Conservation (phyloP, 2,888 invertebrate genomes). For the Zootermopsis nevadensis region DNA sequence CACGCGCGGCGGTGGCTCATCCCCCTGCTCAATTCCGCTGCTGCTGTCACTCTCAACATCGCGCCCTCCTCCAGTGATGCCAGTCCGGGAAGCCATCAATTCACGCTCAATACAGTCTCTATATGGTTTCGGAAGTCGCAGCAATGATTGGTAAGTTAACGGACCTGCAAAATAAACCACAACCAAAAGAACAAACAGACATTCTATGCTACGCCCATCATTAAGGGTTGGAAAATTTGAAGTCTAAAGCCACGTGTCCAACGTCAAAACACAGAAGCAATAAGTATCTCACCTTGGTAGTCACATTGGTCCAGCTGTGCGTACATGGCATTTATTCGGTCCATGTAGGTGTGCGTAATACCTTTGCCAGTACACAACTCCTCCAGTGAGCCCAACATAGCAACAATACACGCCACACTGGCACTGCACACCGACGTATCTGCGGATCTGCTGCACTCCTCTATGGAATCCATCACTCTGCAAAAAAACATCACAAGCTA, state of each 20-base stretch:
- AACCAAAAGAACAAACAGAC: no score
- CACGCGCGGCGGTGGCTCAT: constrained; percentile 52
- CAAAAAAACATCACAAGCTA: neutral
- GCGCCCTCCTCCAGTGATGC: constrained; percentile 72
- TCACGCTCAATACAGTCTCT: constrained; percentile 64
- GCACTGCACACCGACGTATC: constrained; percentile 81
- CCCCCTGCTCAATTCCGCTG: constrained; percentile 62
- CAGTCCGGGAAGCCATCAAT: constrained; percentile 64
- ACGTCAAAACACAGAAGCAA: no score
- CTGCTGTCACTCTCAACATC: constrained; percentile 69
- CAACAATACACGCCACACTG: constrained; percentile 85
- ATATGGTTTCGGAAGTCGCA: constrained; percentile 84
- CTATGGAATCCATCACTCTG: constrained; percentile 92
- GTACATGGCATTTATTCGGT: constrained; percentile 75
- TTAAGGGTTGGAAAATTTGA: no score
- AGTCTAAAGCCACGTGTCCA: no score
- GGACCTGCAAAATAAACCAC: constrained; percentile 66
- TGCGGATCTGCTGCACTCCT: constrained; percentile 88
- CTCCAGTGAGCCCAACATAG: constrained; percentile 84
- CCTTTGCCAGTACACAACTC: constrained; percentile 82
- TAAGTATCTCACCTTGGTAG: constrained; percentile 72
- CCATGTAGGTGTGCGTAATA: constrained; percentile 71
- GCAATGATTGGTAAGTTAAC: constrained; percentile 85
- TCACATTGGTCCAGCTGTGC: constrained; percentile 76
- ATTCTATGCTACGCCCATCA: no score